Evolutionary conservation across 2,113 vertebrate species (phyloP).

Genomic region (Acanthisitta chloris): DNA sequence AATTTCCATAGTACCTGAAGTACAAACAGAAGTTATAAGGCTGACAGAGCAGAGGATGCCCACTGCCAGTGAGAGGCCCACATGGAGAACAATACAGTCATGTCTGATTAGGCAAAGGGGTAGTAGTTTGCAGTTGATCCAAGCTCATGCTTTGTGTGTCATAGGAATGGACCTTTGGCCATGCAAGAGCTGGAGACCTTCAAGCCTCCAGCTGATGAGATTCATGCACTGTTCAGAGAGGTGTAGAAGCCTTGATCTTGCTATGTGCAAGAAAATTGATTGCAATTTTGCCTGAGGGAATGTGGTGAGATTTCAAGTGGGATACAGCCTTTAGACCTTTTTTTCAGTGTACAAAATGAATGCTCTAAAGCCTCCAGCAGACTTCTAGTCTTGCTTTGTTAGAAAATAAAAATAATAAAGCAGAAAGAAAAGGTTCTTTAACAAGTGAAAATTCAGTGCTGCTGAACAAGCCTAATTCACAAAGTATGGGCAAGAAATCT

Average conservation of each 20-base stretch:
- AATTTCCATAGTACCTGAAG: not conserved
- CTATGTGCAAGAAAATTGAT: not conserved
- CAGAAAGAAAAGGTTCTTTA: not conserved
- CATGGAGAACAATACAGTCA: not conserved
- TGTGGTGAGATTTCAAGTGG: not conserved
- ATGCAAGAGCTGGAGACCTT: not conserved
- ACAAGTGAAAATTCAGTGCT: not conserved
- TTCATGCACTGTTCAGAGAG: not conserved
- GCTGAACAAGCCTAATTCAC: not conserved
- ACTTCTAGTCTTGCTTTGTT: not conserved
- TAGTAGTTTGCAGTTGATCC: fast-evolving
- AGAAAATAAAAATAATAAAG: not conserved
- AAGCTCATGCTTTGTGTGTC: not conserved
- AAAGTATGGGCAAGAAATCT: not conserved
- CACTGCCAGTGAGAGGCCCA: not conserved
- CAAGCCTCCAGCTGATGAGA: not conserved
- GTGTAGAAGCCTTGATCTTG: not conserved
- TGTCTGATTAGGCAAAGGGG: not conserved
- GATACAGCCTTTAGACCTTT: not conserved
- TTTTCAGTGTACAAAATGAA: not conserved
- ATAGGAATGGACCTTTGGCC: not conserved
- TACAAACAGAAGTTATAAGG: fast-evolving
- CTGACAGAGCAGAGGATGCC: not conserved
- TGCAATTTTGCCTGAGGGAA: not conserved
- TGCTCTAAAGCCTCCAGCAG: not conserved